Conservation (phyloP, 2,113 vertebrate species). For the Mormyrus iriodes region DNA sequence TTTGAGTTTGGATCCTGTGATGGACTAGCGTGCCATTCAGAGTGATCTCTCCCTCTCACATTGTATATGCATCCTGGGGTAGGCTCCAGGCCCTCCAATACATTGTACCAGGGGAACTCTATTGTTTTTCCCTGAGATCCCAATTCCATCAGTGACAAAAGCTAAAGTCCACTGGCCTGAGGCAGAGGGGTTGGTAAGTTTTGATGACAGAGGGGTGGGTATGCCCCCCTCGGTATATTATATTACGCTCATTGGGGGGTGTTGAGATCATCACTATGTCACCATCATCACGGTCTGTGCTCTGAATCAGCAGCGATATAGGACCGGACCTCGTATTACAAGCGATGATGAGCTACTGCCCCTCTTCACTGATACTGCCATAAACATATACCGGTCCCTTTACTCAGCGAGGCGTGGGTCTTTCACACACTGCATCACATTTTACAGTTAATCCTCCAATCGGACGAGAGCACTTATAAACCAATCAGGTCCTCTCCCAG, state of each 20-base stretch:
- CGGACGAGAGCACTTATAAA: constrained; percentile 34
- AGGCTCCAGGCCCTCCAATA: not conserved
- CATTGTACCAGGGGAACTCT: not conserved
- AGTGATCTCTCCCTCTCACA: not conserved
- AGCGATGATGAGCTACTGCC: not conserved
- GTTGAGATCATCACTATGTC: not conserved
- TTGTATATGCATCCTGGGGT: not conserved
- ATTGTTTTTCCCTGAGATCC: not conserved
- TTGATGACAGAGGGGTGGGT: not conserved
- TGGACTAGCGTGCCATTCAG: not conserved
- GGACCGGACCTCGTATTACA: not conserved
- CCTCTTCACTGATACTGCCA: constrained; percentile 14
- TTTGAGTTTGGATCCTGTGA: not conserved
- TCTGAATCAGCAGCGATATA: not conserved
- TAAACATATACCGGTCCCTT: constrained; percentile 21
- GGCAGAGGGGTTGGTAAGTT: not conserved
- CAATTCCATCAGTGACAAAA: not conserved
- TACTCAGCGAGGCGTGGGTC: constrained; percentile 21
- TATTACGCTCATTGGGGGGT: not conserved
- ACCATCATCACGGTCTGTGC: not conserved
- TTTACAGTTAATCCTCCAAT: constrained; percentile 35
- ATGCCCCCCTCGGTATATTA: too few species aligned
- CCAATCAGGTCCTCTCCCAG: constrained; percentile 26
- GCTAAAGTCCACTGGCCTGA: not conserved
- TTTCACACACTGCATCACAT: constrained; percentile 32